Conservation (phyloP, 1,140 invertebrate genomes). For the Whitmania pigra region DNA sequence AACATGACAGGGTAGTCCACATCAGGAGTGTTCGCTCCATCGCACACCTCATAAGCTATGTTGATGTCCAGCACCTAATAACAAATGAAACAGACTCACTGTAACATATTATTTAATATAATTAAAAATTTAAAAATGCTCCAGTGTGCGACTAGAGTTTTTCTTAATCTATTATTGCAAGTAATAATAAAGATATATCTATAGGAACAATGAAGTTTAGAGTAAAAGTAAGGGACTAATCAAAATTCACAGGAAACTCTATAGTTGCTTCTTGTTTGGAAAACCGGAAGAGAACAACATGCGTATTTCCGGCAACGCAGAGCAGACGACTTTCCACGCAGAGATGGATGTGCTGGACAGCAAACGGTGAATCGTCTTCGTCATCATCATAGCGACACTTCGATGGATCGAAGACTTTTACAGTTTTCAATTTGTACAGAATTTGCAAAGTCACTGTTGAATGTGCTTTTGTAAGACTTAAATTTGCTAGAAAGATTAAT, state of each 20-base stretch:
- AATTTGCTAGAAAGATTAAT: neutral
- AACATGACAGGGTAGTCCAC: slow-evolving; percentile 49
- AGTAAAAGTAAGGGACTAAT: neutral
- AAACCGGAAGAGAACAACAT: slow-evolving; percentile 90
- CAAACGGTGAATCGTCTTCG: slow-evolving; percentile 71
- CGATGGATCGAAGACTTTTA: slow-evolving; percentile 71
- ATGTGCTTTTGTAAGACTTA: neutral
- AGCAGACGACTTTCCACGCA: slow-evolving; percentile 82
- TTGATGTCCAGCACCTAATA: slow-evolving; percentile 71
- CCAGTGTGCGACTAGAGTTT: too few relatives aligned
- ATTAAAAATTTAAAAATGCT: too few relatives aligned
- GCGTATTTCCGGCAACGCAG: slow-evolving; percentile 73
- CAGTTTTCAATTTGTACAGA: slow-evolving; percentile 92
- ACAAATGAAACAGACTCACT: slow-evolving; percentile 19
- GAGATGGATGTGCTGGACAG: slow-evolving; percentile 78
- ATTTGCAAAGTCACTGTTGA: slow-evolving; percentile 64
- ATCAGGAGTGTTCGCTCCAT: slow-evolving; percentile 67
- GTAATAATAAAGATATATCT: neutral
- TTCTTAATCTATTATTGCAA: too few relatives aligned
- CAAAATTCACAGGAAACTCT: slow-evolving; percentile 63
- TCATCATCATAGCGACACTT: slow-evolving; percentile 25
- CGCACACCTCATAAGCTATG: slow-evolving; percentile 65
- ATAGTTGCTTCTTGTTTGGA: slow-evolving; percentile 71
- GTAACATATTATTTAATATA: too few relatives aligned
- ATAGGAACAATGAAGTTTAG: neutral